A percentile compares a stretch with the other conserved stretches of the same genome.
These are phyloP conservation scores for Masnerella sp. DNA, from an alignment of 2,888 invertebrate genomes.

Conservation along the genomic window DNA sequence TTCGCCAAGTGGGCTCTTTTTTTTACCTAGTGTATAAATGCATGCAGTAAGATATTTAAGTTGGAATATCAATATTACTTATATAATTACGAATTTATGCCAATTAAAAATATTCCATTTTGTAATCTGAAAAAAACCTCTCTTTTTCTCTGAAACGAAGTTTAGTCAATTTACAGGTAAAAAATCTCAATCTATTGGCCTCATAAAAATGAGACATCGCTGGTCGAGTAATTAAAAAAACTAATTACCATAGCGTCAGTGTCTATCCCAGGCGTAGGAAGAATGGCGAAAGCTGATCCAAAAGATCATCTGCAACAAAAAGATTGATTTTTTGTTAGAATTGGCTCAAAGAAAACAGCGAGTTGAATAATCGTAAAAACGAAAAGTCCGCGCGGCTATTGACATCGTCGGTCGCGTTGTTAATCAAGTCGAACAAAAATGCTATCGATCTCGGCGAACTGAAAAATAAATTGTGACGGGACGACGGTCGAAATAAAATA, in stretches of 20 bases:
- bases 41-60: too few species aligned
- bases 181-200: too few species aligned
- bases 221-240: not conserved
- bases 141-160: too few species aligned
- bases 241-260: constrained; percentile 87
- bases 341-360: not conserved
- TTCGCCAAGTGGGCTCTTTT: too few species aligned
- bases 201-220: too few species aligned
- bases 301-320: constrained; percentile 80
- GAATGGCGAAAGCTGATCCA: constrained; percentile 77
- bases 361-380: constrained; percentile 14
- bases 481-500: not conserved
- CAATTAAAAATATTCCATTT: too few species aligned
- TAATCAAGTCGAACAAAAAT: constrained; percentile 8
- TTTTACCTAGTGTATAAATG: too few species aligned
- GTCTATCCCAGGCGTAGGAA: constrained; percentile 80
- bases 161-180: too few species aligned
- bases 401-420: constrained; percentile 17
- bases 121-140: too few species aligned
- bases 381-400: constrained; percentile 10
- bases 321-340: not conserved
- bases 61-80: too few species aligned
- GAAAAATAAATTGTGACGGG: not conserved
- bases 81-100: too few species aligned
- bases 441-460: constrained; percentile 1